Base-by-base conservation (phyloP, 2,888 invertebrate genomes). In the Drosophila setosimentum region DNA sequence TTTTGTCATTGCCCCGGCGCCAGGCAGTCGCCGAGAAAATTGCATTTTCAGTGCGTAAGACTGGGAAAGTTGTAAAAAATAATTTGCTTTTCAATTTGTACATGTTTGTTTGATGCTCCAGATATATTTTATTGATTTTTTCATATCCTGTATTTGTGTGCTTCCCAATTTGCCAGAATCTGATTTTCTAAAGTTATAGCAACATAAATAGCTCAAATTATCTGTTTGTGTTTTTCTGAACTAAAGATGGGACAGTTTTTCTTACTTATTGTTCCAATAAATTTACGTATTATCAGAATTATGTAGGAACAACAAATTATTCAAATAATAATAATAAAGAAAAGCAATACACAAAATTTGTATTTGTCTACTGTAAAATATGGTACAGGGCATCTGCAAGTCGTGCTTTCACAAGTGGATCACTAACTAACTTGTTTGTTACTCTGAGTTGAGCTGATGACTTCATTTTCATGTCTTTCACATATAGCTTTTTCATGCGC, bases 51-150 rank as follows among this genome's bases (percentile, higher is more conserved):
- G 69, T 73, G 66, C 76, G 78, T 71, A 60, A 64, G 68, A 57
- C 48, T 65, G 58, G 51, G 60, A 80, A 58, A 55, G 63, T 61
- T 72, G 42, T 76, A 63, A 68, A 45, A 45, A 64, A 60, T 70
- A 57, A 49, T 75, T 60, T 60, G 40, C 7, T n/a, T 33, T 55
- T 37, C 29, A 33, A 24, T 48, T 21, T 45, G 21, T 51, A 33
- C n/a, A 57, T 33, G 13, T 63, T 32, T 24, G 29, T 63, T 63
- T 54, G 29, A 70, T 57, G n/a, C 6, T 8, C 51, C 33, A 60
- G 10, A 70, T 51, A 62, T n/a, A 71, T 64, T 68, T 59, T 45
- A 88, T 84, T 72, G 89, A 88, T 86, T 86, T 86, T 75, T 62
- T 75, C 59, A 21, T 76, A 37, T 57, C 66, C 77, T 53, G 10